Evolutionary conservation across 2,888 invertebrate species (phyloP).

Genomic region (Sinentomon sp.): DNA sequence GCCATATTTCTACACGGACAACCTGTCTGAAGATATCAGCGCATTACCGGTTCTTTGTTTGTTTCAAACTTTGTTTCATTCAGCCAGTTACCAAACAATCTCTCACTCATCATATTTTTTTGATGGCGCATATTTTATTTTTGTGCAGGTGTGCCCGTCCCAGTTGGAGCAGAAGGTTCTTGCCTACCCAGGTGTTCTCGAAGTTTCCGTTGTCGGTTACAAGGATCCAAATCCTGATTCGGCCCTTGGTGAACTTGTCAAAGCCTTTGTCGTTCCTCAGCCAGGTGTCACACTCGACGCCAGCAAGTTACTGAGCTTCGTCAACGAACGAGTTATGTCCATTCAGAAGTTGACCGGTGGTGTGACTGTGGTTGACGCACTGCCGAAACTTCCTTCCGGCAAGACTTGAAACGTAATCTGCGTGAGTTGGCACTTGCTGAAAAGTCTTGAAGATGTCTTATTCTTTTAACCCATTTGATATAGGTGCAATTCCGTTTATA

Average conservation of each 20-base stretch:
- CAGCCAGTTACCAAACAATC: too few relatives aligned
- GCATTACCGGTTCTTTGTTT: too few relatives aligned
- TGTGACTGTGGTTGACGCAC: slow-evolving; percentile 33
- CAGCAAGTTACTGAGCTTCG: slow-evolving; percentile 31
- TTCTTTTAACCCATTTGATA: too few relatives aligned
- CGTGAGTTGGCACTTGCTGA: too few relatives aligned
- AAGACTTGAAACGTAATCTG: too few relatives aligned
- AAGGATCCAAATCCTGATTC: slow-evolving; percentile 25
- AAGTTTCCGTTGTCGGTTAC: slow-evolving; percentile 51
- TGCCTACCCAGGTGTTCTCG: slow-evolving; percentile 40
- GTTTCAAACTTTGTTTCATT: too few relatives aligned
- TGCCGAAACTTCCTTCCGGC: slow-evolving; percentile 45
- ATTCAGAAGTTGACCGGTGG: slow-evolving; percentile 45
- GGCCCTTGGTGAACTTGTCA: slow-evolving; percentile 40
- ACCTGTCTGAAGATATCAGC: too few relatives aligned
- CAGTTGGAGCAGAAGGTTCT: slow-evolving; percentile 47
- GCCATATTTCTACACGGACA: too few relatives aligned
- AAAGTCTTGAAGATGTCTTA: too few relatives aligned
- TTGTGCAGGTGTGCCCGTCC: slow-evolving; percentile 53
- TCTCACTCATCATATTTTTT: too few relatives aligned
- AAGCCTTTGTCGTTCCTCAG: slow-evolving; percentile 37
- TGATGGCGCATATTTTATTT: too few relatives aligned
- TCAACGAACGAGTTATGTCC: slow-evolving; percentile 36
- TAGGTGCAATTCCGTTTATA: too few relatives aligned
- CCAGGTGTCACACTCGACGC: slow-evolving; percentile 23